Conservation (phyloP, 2,797 vertebrate genomes). For the Melanotaenia parkinsoni region DNA sequence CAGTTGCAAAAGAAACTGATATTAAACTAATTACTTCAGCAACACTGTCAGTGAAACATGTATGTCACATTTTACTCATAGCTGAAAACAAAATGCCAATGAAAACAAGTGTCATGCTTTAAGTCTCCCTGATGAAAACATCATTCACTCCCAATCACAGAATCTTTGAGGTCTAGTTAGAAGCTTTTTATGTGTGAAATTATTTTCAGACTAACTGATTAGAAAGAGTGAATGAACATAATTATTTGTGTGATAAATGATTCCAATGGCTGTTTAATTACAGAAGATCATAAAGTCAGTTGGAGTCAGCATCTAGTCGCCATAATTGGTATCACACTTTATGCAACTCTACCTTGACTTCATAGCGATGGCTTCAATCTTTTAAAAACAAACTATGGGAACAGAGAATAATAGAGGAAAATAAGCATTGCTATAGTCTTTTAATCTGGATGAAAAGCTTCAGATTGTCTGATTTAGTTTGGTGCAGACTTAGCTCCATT, state of each 20-base stretch:
- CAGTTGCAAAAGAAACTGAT: no score
- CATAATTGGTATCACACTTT: not conserved
- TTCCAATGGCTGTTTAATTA: no score
- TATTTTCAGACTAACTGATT: not conserved
- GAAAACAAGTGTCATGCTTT: not conserved
- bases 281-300: not conserved
- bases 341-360: not conserved
- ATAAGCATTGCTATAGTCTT: no score
- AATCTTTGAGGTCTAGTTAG: not conserved
- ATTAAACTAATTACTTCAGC: no score
- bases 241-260: not conserved
- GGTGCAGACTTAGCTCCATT: no score
- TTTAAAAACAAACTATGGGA: no score
- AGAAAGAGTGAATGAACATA: not conserved
- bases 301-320: not conserved
- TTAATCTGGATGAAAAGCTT: no score
- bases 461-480: no score
- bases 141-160: not conserved
- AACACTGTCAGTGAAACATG: not conserved
- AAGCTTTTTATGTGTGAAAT: not conserved
- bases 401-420: no score
- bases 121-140: not conserved
- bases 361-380: not conserved
- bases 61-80: not conserved
- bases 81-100: no score